Evolutionary conservation across 2,797 vertebrate genomes (phyloP), one percentile per base, ranked within the genome.

Genomic region (Huso huso): DNA sequence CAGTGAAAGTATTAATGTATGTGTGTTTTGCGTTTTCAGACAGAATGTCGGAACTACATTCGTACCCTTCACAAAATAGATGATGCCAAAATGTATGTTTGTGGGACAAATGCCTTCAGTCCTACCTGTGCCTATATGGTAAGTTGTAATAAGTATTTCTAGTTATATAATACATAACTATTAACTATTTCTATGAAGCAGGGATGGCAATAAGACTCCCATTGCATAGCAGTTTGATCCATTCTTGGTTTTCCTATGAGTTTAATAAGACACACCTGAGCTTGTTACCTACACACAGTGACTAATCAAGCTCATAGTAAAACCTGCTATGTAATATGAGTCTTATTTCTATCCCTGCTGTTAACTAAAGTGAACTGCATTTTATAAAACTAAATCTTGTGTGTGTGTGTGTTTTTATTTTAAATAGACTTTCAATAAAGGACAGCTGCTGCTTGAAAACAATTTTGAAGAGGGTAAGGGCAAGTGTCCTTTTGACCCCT

Each of bases 21-120:
- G 49, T 63, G 9, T 58, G 60, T 67, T 66, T 50, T 61, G 61
- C 48, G 73, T 1, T 88, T 89, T 74, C 82, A 93, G 92, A 81
- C 87, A 65, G 89, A 91, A 72, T 93, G 89, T 72, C 86, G 83
- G 18, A 92, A 93, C 81, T 91, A 92, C 77, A 86, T 93, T 72
- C 84, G 87, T 62, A 79, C 82, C 49, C 81, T 93, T 67, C 86
- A 87, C 69, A 82, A 73, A 64, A 71, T 91, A 74, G 87, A 83
- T 10, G 73, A 83, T 63, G 83, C 75, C 0, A 72, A 73, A 6
- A 72, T 90, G 69, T 89, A 90, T 10, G 83, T 89, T 67, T 92
- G 89, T 68, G 87, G 90, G 70, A 90, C 91, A n/a, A 88, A 92
- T 2, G 86, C 90, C 0, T 93, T 90, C 68, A 87, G 84, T 72